Percentiles rank a stretch among this genome's conserved stretches.
These are phyloP conservation scores for Polypterus bichir DNA, from an alignment of 2,113 vertebrate genomes.

Conservation along the genomic window DNA sequence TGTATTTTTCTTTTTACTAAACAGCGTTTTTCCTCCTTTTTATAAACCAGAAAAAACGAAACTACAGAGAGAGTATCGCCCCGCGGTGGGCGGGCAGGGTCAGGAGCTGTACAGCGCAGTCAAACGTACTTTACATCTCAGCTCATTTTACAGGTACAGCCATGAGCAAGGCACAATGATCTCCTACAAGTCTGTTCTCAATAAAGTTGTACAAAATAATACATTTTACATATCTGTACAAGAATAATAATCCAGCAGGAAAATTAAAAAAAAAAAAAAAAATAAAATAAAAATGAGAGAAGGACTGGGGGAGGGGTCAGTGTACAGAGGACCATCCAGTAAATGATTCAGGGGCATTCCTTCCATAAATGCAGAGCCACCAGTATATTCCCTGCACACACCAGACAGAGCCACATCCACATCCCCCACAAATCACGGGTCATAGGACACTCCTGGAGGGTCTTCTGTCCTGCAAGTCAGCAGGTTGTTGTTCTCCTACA, in stretches of 20 bases:
- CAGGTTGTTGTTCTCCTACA: too few relatives aligned
- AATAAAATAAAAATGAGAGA: constrained; percentile 43
- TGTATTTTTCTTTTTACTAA: constrained; percentile 60
- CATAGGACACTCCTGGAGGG: too few relatives aligned
- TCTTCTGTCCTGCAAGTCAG: too few relatives aligned
- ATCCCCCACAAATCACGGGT: too few relatives aligned
- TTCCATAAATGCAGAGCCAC: too few relatives aligned
- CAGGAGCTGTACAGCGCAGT: constrained; percentile 82
- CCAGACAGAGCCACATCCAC: too few relatives aligned
- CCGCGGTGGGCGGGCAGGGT: constrained; percentile 55
- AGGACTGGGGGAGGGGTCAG: constrained; percentile 19
- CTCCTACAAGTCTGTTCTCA: constrained; percentile 84
- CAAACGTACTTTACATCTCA: constrained; percentile 86
- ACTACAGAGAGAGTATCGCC: constrained; percentile 65
- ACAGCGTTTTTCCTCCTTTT: constrained; percentile 56
- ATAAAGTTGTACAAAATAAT: constrained; percentile 98
- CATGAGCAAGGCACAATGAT: constrained; percentile 97
- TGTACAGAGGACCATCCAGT: constrained; percentile 28
- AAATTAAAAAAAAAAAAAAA: constrained; percentile 61
- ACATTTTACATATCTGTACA: constrained; percentile 97
- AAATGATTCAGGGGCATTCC: constrained; percentile 29
- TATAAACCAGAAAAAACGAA: constrained; percentile 68
- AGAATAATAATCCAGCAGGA: constrained; percentile 93
- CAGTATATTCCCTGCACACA: too few relatives aligned
- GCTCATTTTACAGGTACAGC: constrained; percentile 89